A percentile compares a stretch with the other conserved stretches of the same genome.
Evolutionary conservation across 2,113 vertebrate genomes (phyloP).

Genomic region (Engraulis encrasicolus): DNA sequence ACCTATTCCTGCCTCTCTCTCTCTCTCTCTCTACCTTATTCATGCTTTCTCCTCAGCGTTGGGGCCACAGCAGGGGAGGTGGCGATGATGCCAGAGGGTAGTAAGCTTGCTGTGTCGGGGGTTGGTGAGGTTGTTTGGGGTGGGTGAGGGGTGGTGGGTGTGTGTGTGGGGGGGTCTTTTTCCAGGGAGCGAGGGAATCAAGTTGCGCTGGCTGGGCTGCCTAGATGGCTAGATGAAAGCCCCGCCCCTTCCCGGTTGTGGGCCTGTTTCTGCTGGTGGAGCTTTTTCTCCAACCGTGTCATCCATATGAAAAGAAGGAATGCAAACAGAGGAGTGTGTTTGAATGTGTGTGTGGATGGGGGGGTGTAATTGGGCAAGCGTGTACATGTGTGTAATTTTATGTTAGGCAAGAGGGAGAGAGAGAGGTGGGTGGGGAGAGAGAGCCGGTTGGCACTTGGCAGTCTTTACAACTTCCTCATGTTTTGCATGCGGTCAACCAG

Average conservation of each 20-base stretch:
- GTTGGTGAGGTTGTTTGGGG: background rate
- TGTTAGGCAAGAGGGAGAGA: too few relatives aligned
- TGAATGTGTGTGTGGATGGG: background rate
- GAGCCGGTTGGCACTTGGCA: background rate
- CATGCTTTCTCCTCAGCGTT: background rate
- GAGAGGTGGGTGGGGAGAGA: too few relatives aligned
- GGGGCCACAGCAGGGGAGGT: background rate
- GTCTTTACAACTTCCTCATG: background rate
- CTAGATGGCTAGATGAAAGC: slow-evolving; percentile 19
- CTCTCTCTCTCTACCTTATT: background rate
- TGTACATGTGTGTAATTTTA: background rate
- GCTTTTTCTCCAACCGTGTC: background rate
- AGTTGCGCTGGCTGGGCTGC: background rate
- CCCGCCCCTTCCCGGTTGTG: background rate
- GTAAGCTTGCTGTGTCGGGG: background rate
- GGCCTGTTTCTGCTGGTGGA: background rate
- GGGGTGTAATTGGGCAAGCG: background rate
- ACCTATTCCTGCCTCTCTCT: background rate
- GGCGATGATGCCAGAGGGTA: background rate
- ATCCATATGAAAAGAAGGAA: background rate
- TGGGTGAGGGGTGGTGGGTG: too few relatives aligned
- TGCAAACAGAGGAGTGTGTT: slow-evolving; percentile 21
- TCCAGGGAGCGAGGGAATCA: slow-evolving; percentile 17
- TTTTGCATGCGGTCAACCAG: background rate
- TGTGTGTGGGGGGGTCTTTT: slow-evolving; percentile 13